A percentile compares a stretch with the other conserved stretches of the same genome.
Evolutionary conservation across 2,113 vertebrate genomes (phyloP).

Genomic region (Patagioenas fasciata): DNA sequence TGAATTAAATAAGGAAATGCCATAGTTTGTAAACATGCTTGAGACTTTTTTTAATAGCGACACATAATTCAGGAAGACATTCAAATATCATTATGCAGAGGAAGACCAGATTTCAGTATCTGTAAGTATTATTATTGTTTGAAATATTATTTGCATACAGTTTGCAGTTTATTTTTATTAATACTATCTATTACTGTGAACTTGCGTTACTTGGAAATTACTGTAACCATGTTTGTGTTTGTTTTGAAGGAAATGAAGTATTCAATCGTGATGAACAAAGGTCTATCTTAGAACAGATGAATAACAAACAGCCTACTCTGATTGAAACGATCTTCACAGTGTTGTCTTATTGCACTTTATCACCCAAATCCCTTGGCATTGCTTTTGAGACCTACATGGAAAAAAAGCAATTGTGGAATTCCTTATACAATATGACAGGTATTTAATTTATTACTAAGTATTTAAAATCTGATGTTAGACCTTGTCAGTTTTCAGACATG

Average conservation of each 20-base stretch:
- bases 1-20: neutral
- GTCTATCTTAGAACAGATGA: constrained; percentile 13
- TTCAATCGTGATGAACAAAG: constrained; percentile 15
- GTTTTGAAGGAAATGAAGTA: constrained; percentile 56
- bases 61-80: neutral
- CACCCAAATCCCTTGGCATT: constrained; percentile 83
- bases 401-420: constrained; percentile 84
- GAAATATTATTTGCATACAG: constrained; percentile 5
- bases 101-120: neutral
- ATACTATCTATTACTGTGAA: neutral
- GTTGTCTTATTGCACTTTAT: constrained; percentile 79
- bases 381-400: constrained; percentile 88
- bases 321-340: constrained; percentile 83
- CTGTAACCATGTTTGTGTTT: constrained; percentile 14
- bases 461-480: neutral
- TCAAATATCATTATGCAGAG: neutral
- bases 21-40: neutral
- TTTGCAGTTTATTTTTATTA: neutral
- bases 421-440: constrained; percentile 87
- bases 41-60: neutral
- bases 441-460: constrained; percentile 46
- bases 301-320: constrained; percentile 60
- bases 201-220: neutral
- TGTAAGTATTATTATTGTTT: neutral
- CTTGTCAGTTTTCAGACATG: neutral